phyloP scores from a whole-genome alignment of 2,113 vertebrate species.

The Rhinichthys klamathensis region DNA sequence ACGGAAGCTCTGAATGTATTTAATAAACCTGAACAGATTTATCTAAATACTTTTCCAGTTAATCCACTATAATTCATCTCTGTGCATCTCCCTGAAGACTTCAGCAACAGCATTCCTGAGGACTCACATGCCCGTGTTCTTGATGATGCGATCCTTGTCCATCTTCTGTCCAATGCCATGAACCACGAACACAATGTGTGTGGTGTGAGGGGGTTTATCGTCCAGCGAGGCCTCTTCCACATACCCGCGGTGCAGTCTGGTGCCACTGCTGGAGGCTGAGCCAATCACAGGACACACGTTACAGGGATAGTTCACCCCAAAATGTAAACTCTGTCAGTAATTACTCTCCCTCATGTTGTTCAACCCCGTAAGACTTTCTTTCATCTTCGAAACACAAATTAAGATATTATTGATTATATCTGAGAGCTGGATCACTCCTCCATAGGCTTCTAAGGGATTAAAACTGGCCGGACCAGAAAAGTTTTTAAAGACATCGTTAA shows the following conservation, averaged over 20 bases:
- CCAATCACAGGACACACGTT: constrained; percentile 2
- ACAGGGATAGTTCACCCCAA: too few relatives aligned
- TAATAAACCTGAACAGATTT: too few relatives aligned
- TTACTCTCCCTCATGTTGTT: too few relatives aligned
- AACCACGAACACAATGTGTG: constrained; percentile 97
- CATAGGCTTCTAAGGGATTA: too few relatives aligned
- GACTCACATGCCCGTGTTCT: constrained; percentile 97
- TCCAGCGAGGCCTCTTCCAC: constrained; percentile 95
- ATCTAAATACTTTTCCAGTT: neutral
- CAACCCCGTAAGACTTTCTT: too few relatives aligned
- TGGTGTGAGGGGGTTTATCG: constrained; percentile 92
- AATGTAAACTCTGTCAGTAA: too few relatives aligned
- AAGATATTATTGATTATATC: too few relatives aligned
- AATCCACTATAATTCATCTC: neutral
- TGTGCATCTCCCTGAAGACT: neutral
- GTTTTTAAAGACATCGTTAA: too few relatives aligned
- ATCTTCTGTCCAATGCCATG: constrained; percentile 99
- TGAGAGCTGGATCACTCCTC: too few relatives aligned
- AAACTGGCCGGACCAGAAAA: too few relatives aligned
- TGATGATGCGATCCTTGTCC: constrained; percentile 98
- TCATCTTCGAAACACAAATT: too few relatives aligned
- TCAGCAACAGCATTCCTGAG: neutral
- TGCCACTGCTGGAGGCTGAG: constrained; percentile 96
- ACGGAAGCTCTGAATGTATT: neutral
- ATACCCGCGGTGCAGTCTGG: constrained; percentile 92